These are phyloP conservation scores for Latrodectus geometricus DNA, from an alignment of 1,140 invertebrate species.

Conservation along the genomic window DNA sequence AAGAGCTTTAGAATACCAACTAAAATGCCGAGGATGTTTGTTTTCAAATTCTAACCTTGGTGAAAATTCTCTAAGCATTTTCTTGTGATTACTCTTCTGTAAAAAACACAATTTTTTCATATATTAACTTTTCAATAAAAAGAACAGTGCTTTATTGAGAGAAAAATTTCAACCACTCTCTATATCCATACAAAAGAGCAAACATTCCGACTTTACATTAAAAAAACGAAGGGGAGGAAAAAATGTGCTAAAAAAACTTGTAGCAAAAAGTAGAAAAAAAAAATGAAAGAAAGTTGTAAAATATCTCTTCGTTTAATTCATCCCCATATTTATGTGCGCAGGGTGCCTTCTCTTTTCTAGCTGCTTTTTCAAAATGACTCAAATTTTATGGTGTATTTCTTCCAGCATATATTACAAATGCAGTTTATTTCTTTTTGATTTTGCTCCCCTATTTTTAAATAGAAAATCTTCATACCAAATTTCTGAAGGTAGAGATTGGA, in stretches of 20 bases:
- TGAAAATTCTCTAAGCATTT: too few relatives aligned
- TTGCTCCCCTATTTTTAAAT: background rate
- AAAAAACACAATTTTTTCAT: too few relatives aligned
- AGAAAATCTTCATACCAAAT: slow-evolving; percentile 34
- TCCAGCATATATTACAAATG: slow-evolving; percentile 9
- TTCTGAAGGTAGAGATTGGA: background rate
- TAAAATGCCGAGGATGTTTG: too few relatives aligned
- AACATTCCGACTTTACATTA: background rate
- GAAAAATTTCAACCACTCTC: too few relatives aligned
- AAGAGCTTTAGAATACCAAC: too few relatives aligned
- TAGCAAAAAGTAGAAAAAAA: slow-evolving; percentile 4
- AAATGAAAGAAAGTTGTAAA: slow-evolving; percentile 23
- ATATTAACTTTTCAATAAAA: too few relatives aligned
- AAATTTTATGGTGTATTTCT: slow-evolving; percentile 26
- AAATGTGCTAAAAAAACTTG: background rate
- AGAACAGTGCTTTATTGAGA: too few relatives aligned
- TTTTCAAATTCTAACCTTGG: too few relatives aligned
- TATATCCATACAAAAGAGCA: background rate
- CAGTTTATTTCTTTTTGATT: slow-evolving; percentile 9
- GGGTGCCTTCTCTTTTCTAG: background rate
- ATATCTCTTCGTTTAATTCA: slow-evolving; percentile 37
- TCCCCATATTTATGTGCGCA: slow-evolving; percentile 28
- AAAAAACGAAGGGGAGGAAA: background rate
- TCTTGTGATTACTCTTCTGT: too few relatives aligned
- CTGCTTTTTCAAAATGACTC: slow-evolving; percentile 22